Percentiles rank a stretch among this genome's conserved stretches.
phyloP scores from a whole-genome alignment of 2,113 vertebrate genomes.

The Corapipo altera region DNA sequence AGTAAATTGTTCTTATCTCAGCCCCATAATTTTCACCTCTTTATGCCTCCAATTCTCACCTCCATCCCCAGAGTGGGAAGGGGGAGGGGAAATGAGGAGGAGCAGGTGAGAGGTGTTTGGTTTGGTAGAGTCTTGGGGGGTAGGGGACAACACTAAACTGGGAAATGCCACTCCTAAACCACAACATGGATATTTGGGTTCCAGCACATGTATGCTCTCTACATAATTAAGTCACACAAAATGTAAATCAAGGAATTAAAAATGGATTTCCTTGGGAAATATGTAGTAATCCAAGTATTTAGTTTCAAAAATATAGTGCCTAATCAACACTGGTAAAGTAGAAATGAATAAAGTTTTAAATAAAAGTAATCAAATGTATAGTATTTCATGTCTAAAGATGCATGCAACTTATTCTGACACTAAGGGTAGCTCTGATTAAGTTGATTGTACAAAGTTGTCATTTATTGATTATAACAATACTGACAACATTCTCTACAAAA shows the following conservation, averaged over 20 bases:
- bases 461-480: neutral
- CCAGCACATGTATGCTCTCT: neutral
- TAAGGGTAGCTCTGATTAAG: neutral
- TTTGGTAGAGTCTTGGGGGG: accelerated
- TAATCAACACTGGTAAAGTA: neutral
- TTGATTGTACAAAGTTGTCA: neutral
- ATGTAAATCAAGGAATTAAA: neutral
- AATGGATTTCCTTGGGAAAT: neutral
- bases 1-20: neutral
- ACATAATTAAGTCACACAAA: neutral
- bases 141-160: no score
- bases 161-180: neutral
- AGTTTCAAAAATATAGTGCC: neutral
- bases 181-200: neutral
- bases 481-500: neutral
- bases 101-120: neutral
- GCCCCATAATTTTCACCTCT: neutral
- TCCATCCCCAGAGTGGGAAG: neutral
- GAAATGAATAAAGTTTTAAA: neutral
- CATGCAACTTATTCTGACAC: neutral
- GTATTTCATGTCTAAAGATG: neutral
- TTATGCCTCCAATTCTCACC: neutral
- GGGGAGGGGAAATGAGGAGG: accelerated
- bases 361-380: neutral
- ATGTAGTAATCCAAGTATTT: neutral